Percentiles rank a stretch among this genome's conserved stretches.
Evolutionary conservation across 2,113 vertebrate species (phyloP).

Genomic region (Recurvirostra avosetta): DNA sequence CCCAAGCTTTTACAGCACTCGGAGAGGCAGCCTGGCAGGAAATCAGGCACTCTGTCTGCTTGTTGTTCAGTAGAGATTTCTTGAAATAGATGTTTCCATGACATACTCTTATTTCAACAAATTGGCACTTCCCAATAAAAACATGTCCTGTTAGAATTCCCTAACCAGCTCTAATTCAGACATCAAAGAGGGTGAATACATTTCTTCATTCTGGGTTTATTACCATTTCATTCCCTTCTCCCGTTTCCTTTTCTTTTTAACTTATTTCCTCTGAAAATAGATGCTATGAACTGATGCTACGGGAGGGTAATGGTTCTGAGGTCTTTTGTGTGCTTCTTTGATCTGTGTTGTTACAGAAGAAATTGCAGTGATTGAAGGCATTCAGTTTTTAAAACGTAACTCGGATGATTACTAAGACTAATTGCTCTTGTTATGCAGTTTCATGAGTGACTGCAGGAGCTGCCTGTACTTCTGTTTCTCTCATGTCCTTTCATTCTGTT

Average conservation of each 20-base stretch:
- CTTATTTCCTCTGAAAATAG: not conserved
- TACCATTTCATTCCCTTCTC: not conserved
- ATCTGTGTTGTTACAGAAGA: not conserved
- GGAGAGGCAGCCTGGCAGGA: not conserved
- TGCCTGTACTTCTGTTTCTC: not conserved
- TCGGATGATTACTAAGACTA: not conserved
- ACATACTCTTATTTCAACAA: not conserved
- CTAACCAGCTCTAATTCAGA: not conserved
- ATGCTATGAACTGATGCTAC: not conserved
- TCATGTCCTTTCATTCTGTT: not conserved
- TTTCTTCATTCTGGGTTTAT: not conserved
- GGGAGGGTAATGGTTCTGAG: not conserved
- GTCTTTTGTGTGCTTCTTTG: not conserved
- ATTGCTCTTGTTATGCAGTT: not conserved
- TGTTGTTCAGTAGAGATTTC: not conserved
- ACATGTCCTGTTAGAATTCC: not conserved
- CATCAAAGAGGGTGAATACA: not conserved
- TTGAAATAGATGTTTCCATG: not conserved
- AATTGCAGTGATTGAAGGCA: not conserved
- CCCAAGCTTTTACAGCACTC: not conserved
- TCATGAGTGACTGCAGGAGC: not conserved
- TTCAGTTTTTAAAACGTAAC: not conserved
- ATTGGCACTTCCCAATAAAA: not conserved
- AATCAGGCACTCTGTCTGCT: not conserved
- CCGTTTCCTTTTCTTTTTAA: not conserved